Evolutionary conservation across 2,797 vertebrate genomes (phyloP).

Genomic region (Cottoperca gobio): DNA sequence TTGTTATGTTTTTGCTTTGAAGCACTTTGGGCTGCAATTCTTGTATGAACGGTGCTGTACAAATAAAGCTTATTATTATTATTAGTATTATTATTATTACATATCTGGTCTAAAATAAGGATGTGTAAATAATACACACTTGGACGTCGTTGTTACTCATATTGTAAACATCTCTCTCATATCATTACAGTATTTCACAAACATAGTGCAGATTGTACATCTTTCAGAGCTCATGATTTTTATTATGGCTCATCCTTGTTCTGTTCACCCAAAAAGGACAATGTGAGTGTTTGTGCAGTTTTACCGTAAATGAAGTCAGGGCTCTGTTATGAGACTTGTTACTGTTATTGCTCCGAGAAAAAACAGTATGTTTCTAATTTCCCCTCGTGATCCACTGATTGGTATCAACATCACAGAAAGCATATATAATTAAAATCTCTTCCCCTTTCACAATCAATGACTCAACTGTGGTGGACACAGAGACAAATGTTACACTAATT

Average conservation of each 20-base stretch:
- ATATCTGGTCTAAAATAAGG: not conserved
- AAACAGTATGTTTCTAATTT: conserved; percentile 60
- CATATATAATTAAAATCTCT: conserved; percentile 51
- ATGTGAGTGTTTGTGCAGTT: conserved; percentile 29
- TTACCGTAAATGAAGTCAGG: conserved; percentile 21
- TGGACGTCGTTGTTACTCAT: not conserved
- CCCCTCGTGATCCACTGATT: conserved; percentile 62
- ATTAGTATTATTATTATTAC: too few species aligned
- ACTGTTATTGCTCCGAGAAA: conserved; percentile 27
- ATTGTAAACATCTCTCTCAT: not conserved
- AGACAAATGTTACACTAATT: conserved; percentile 21
- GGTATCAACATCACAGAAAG: conserved; percentile 58
- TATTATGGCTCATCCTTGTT: conserved; percentile 47
- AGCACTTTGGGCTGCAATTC: too few species aligned
- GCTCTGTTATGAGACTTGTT: conserved; percentile 14
- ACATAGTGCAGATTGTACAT: conserved; percentile 19
- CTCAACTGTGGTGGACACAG: conserved; percentile 40
- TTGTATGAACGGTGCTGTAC: too few species aligned
- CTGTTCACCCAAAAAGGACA: conserved; percentile 40
- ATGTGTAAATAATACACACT: not conserved
- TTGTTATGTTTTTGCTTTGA: too few species aligned
- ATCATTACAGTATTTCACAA: not conserved
- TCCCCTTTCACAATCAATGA: conserved; percentile 52
- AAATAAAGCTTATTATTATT: too few species aligned
- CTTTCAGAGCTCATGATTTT: conserved; percentile 54